Evolutionary conservation across 2,797 vertebrate species (phyloP), one percentile per base, ranked within the genome.

Genomic region (Cheirogaleus major): DNA sequence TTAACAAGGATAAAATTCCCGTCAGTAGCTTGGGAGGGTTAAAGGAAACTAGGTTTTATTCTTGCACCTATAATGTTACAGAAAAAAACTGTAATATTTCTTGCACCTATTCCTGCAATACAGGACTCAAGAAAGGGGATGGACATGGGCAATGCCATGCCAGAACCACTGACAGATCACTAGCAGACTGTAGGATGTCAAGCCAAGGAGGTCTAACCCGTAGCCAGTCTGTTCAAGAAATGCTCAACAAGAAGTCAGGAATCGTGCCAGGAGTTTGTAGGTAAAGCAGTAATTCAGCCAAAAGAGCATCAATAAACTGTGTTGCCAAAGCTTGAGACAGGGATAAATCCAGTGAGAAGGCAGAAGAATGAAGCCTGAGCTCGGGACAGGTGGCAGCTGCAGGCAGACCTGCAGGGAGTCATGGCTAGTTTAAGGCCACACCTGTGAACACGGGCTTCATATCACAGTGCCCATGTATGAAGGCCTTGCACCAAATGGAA

Each of bases 281-380:
- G 61, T 32, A 25, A 45, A 27, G 22, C 38, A 14, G 30, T 14
- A 32, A 57, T 43, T 23, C 27, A 43, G 27, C 4, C 7, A 45
- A 10, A 2, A 50, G 25, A 67, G 23, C 48, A 17, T 48, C 57
- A 14, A 3, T 30, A 8, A 30, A 25, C 41, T 15, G 32, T 4
- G 14, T 14, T 32, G 8, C 75, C 85, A 67, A 82, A 17, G n/a
- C 76, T 20, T n/a, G 32, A 48, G 11, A 48, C 25, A 41, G 7
- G 20, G 38, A 10, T 11, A 32, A 57, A n/a, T 4, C 7, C 23
- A n/a, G 10, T 0, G 11, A 2, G 14, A 50, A 6, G 8, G 12
- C 13, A 61, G 41, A 27, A 22, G 4, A 5, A 9, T 20, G 18
- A 45, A 45, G 15, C 50, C 52, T 32, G 27, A 32, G 8, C 45